A percentile compares a stretch with the other conserved stretches of the same genome.
Evolutionary conservation across 2,797 vertebrate species (phyloP).

Genomic region (Potorous gilbertii): DNA sequence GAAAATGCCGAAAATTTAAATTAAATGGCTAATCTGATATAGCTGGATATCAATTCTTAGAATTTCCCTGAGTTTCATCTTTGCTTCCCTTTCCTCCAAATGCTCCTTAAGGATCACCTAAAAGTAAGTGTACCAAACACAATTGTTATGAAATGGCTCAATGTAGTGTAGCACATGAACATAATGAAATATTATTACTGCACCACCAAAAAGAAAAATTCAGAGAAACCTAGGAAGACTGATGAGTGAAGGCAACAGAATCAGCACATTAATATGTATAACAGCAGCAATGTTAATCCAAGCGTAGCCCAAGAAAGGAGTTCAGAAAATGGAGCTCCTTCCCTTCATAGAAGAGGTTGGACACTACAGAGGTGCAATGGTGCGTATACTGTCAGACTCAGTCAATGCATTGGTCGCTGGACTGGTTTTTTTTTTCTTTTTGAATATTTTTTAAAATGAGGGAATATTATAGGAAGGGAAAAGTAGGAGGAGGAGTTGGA

Average conservation of each 20-base stretch:
- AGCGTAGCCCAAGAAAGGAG: not conserved
- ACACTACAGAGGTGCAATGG: not conserved
- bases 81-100: not conserved
- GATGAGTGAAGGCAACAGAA: not conserved
- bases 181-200: not conserved
- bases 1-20: constrained; percentile 40
- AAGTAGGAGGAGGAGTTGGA: not conserved
- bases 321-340: not conserved
- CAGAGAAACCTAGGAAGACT: not conserved
- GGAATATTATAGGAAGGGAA: not conserved
- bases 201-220: not conserved
- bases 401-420: not conserved
- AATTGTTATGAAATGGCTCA: not conserved
- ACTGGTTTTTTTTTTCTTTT: not conserved
- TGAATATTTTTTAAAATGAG: not conserved
- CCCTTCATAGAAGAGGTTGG: not conserved
- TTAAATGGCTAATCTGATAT: not conserved
- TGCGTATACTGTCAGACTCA: not conserved
- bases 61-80: constrained; percentile 24
- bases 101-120: constrained; percentile 18
- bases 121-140: constrained; percentile 26
- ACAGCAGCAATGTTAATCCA: not conserved
- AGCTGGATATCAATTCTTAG: constrained; percentile 24
- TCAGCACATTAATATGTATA: not conserved
- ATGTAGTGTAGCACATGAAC: not conserved